Conservation (phyloP, 1,140 invertebrate species). For the Centruroides sculpturatus region DNA sequence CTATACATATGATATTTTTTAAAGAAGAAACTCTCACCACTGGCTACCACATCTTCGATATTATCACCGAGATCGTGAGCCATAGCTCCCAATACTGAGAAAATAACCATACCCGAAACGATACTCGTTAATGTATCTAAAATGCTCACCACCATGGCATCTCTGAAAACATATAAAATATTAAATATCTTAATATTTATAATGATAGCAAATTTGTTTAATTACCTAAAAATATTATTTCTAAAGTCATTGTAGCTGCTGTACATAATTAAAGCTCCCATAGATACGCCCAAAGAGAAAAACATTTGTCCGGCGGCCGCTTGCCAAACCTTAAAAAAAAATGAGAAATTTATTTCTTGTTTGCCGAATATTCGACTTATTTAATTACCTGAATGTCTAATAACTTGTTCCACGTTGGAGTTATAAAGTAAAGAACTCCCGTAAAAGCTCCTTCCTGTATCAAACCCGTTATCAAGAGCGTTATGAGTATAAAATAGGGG, state of each 20-base stretch:
- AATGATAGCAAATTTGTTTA: neutral
- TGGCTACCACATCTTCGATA: constrained; percentile 18
- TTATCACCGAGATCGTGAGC: constrained; percentile 21
- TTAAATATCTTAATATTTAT: neutral
- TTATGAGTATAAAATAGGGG: constrained; percentile 31
- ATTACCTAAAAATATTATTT: constrained; percentile 28
- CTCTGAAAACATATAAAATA: constrained; percentile 16
- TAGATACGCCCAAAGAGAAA: constrained; percentile 34
- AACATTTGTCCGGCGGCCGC: constrained; percentile 36
- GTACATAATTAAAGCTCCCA: constrained; percentile 37
- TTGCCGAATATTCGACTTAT: neutral
- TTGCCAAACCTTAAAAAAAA: constrained; percentile 28
- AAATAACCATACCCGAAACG: constrained; percentile 31
- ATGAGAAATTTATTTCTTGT: too few relatives aligned
- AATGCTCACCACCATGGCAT: constrained; percentile 30
- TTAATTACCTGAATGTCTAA: constrained; percentile 28
- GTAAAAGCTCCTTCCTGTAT: constrained; percentile 33
- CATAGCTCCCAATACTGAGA: constrained; percentile 32
- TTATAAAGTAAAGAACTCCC: constrained; percentile 33
- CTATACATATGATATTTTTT: neutral
- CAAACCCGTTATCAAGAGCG: constrained; percentile 29
- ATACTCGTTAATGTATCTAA: constrained; percentile 31
- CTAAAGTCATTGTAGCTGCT: constrained; percentile 33
- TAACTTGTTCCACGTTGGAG: constrained; percentile 27
- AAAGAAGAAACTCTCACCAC: constrained; percentile 7